Evolutionary conservation across 37 sponge, comb jelly and placozoan genomes (phyloP).

Genomic region (Beroe ovata): DNA sequence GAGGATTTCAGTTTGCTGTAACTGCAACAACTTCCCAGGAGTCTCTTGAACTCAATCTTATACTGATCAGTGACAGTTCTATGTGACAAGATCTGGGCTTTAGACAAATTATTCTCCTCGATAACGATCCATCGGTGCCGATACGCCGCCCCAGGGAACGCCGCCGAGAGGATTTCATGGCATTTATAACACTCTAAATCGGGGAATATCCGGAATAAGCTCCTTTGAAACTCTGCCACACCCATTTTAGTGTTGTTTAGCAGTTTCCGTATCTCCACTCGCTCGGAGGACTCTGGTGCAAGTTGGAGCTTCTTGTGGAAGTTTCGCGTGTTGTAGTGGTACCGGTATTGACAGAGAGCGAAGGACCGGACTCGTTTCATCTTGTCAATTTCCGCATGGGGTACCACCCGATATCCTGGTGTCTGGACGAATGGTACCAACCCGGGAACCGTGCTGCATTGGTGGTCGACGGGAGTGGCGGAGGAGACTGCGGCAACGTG

Average conservation of each 20-base stretch:
- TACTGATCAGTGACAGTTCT: not conserved
- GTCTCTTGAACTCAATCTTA: not conserved
- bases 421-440: not conserved
- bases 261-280: not conserved
- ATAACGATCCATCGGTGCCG: slow-evolving; percentile 19
- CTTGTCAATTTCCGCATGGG: not conserved
- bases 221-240: not conserved
- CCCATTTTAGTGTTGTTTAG: not conserved
- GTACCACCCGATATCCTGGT: not conserved
- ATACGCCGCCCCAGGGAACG: not conserved
- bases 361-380: not conserved
- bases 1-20: not conserved
- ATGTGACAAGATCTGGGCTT: not conserved
- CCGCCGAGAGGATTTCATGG: not conserved
- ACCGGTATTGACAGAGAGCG: not conserved
- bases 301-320: slow-evolving; percentile 9
- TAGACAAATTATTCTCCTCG: not conserved
- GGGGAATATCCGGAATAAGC: not conserved
- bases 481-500: not conserved
- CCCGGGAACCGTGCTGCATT: not conserved
- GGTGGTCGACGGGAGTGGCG: not conserved
- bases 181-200: not conserved
- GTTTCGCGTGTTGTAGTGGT: not conserved
- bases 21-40: not conserved
- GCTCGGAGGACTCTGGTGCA: not conserved